A percentile compares a stretch with the other conserved stretches of the same genome.
Evolutionary conservation across 2,797 vertebrate genomes (phyloP).

Genomic region (Pampus argenteus): DNA sequence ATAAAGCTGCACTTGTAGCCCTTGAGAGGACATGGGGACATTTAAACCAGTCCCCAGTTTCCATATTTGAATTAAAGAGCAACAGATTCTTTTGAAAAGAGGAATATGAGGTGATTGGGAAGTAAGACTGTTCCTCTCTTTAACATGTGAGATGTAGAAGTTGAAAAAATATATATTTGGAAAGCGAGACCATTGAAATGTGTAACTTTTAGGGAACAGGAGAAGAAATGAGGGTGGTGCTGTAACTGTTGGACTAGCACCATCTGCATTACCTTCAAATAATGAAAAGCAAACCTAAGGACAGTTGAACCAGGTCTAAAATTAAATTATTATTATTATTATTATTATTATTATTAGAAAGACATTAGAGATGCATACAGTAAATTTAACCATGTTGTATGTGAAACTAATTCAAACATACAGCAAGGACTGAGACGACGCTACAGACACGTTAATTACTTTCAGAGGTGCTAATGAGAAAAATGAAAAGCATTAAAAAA

Average conservation of each 20-base stretch:
- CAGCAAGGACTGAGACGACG: neutral
- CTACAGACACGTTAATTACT: conserved; percentile 41
- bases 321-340: conserved; percentile 13
- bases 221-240: too few relatives aligned
- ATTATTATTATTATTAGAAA: neutral
- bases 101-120: neutral
- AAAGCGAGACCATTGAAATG: neutral
- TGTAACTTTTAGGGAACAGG: too few relatives aligned
- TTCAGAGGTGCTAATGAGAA: conserved; percentile 43
- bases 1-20: conserved; percentile 2
- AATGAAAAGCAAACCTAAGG: conserved; percentile 11
- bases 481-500: conserved; percentile 28
- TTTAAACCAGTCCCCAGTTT: neutral
- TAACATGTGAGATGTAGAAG: neutral
- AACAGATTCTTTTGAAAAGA: neutral
- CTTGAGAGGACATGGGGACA: neutral
- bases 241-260: neutral
- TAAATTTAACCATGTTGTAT: conserved; percentile 21
- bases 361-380: conserved; percentile 16
- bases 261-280: neutral
- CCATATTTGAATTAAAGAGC: neutral
- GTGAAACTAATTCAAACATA: conserved; percentile 16
- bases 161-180: neutral
- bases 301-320: neutral
- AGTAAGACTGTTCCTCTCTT: neutral